Evolutionary conservation across 2,113 vertebrate species (phyloP).

Genomic region (Syngnathus scovelli): DNA sequence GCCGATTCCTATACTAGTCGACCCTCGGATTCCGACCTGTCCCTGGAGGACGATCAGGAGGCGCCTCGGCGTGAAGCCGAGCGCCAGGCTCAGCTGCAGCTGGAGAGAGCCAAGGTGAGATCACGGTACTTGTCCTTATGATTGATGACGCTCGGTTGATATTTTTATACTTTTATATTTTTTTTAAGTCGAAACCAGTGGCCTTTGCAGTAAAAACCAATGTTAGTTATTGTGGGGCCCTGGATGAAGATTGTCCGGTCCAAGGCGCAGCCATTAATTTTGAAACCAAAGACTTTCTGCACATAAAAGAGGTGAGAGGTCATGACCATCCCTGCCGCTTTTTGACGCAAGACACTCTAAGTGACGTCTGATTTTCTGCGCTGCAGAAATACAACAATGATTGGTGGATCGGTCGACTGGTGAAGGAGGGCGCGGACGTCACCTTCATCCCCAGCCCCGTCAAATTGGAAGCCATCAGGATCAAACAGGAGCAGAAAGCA

Average conservation of each 20-base stretch:
- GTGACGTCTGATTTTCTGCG: neutral
- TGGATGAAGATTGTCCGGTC: conserved; percentile 85
- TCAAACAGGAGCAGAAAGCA: conserved; percentile 84
- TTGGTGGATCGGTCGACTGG: conserved; percentile 95
- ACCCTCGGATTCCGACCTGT: conserved; percentile 93
- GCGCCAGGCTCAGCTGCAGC: conserved; percentile 90
- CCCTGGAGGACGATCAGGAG: conserved; percentile 94
- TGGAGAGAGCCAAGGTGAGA: conserved; percentile 90
- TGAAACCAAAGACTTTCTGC: conserved; percentile 95
- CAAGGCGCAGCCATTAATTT: conserved; percentile 94
- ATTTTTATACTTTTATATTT: neutral
- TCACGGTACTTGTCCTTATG: neutral
- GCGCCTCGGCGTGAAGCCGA: conserved; percentile 93
- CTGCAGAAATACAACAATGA: conserved; percentile 92
- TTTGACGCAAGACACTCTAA: neutral
- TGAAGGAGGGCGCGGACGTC: conserved; percentile 93
- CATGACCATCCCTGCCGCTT: neutral
- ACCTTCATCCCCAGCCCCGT: conserved; percentile 95
- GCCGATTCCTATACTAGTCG: conserved; percentile 96
- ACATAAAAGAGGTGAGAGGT: conserved; percentile 89
- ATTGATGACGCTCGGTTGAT: neutral
- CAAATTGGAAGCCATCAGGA: conserved; percentile 88
- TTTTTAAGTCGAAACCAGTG: conserved; percentile 84
- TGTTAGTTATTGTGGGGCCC: conserved; percentile 87
- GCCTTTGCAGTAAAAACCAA: conserved; percentile 94